A percentile compares a stretch with the other conserved stretches of the same genome.
These are phyloP conservation scores for Haemorhous mexicanus DNA, from an alignment of 2,113 vertebrate species.

Conservation along the genomic window DNA sequence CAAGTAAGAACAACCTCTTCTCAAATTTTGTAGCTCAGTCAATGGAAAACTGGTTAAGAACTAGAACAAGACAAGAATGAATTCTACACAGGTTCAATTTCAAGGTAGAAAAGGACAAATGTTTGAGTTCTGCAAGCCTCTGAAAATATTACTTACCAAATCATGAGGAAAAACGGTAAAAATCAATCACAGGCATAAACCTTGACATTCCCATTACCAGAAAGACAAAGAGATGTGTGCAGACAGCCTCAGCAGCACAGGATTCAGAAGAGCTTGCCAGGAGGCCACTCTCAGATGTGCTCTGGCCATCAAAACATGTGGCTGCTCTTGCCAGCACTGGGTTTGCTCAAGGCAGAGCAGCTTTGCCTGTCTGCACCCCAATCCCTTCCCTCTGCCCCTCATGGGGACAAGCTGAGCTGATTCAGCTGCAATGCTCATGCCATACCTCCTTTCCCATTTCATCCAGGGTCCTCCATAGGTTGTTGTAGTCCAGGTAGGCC, in stretches of 20 bases:
- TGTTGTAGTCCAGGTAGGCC: slow-evolving; percentile 88
- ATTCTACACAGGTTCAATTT: background rate
- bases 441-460: slow-evolving; percentile 93
- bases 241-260: background rate
- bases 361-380: background rate
- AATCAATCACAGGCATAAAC: background rate
- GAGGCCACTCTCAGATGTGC: background rate
- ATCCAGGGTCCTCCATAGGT: slow-evolving; percentile 92
- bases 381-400: background rate
- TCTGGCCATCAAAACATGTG: background rate
- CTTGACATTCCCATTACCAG: background rate
- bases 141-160: background rate
- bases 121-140: background rate
- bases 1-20: background rate
- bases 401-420: background rate
- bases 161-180: background rate
- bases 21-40: background rate
- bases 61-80: background rate
- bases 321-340: background rate
- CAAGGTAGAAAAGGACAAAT: background rate
- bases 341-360: background rate
- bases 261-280: background rate
- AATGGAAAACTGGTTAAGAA: background rate
- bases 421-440: background rate
- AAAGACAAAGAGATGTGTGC: accelerated